These are phyloP conservation scores for Steinernema scapterisci DNA, from an alignment of 2,888 invertebrate genomes.

Conservation along the genomic window DNA sequence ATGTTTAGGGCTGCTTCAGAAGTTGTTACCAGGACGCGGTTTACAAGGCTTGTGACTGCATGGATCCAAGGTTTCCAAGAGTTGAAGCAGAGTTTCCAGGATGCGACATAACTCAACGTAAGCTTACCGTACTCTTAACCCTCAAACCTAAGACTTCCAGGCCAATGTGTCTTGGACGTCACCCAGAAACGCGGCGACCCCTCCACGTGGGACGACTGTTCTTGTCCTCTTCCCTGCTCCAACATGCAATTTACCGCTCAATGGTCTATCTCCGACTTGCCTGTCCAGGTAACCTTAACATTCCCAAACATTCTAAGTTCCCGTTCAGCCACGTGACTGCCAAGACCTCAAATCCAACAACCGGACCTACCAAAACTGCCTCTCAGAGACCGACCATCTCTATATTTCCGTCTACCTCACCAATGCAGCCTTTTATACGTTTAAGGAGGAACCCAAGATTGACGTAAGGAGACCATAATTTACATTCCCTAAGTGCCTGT, in stretches of 20 bases:
- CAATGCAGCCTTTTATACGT: background rate
- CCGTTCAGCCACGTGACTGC: background rate
- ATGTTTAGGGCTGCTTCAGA: constrained; percentile 37
- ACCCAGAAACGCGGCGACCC: constrained; percentile 37
- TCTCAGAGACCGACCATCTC: background rate
- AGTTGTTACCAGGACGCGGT: constrained; percentile 44
- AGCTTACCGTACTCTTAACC: background rate
- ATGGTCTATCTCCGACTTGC: background rate
- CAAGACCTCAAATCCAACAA: too few species aligned
- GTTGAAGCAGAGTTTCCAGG: background rate
- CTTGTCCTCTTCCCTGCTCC: constrained; percentile 40
- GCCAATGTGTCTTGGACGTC: constrained; percentile 38
- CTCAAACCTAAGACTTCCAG: background rate
- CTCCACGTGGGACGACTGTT: constrained; percentile 37
- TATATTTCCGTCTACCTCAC: constrained; percentile 29
- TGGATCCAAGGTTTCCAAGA: constrained; percentile 42
- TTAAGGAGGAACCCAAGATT: constrained; percentile 17
- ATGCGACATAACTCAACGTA: constrained; percentile 38
- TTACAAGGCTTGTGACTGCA: constrained; percentile 37
- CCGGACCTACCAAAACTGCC: background rate
- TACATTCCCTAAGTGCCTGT: background rate
- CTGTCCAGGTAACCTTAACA: background rate
- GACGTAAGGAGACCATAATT: background rate
- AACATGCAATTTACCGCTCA: constrained; percentile 34
- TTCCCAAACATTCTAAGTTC: too few species aligned